Conservation (phyloP, 1,140 invertebrate species). For the Goniozus legneri region DNA sequence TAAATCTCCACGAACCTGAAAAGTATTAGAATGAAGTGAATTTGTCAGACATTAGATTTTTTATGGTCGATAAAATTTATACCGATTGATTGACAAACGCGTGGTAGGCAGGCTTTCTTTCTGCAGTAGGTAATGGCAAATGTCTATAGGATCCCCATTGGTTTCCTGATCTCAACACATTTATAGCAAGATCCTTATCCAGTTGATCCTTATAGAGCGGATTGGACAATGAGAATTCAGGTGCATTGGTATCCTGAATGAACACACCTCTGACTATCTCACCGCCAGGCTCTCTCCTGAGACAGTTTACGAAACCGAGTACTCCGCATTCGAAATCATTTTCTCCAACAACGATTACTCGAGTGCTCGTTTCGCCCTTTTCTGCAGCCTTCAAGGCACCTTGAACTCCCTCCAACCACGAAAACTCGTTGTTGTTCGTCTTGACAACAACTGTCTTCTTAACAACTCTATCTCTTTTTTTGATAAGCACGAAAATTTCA, state of each 20-base stretch:
- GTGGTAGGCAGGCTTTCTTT: slow-evolving; percentile 58
- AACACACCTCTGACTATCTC: slow-evolving; percentile 61
- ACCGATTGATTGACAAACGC: slow-evolving; percentile 73
- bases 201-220: slow-evolving; percentile 65
- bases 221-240: slow-evolving; percentile 62
- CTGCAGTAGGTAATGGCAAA: slow-evolving; percentile 52
- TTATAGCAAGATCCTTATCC: slow-evolving; percentile 74
- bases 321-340: slow-evolving; percentile 69
- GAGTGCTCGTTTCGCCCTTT: background rate
- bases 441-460: slow-evolving; percentile 33
- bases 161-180: slow-evolving; percentile 63
- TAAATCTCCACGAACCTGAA: slow-evolving; percentile 71
- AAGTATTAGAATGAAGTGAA: no score
- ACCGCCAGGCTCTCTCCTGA: slow-evolving; percentile 67
- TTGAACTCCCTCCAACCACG: slow-evolving; percentile 54
- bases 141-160: slow-evolving; percentile 81
- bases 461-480: slow-evolving; percentile 29
- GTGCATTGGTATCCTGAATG: slow-evolving; percentile 64
- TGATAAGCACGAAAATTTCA: slow-evolving; percentile 36
- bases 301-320: slow-evolving; percentile 77
- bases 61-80: background rate
- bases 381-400: slow-evolving; percentile 55
- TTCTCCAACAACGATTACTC: slow-evolving; percentile 57
- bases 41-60: no score
- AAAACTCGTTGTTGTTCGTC: slow-evolving; percentile 42